A percentile compares a stretch with the other conserved stretches of the same genome.
Evolutionary conservation across 2,888 invertebrate species (phyloP).

Genomic region (Therioaphis trifolii): DNA sequence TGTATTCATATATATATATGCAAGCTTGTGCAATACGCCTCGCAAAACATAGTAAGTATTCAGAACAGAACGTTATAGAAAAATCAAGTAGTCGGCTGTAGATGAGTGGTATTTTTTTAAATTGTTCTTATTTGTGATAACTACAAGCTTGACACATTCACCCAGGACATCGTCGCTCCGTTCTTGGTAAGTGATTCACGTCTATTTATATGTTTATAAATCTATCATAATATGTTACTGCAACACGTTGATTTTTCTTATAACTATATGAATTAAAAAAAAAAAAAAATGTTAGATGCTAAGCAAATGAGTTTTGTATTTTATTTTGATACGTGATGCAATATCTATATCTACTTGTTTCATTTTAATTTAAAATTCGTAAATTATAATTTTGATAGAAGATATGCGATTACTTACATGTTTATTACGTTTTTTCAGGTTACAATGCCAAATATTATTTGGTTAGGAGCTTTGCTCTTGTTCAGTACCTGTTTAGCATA

Average conservation of each 20-base stretch:
- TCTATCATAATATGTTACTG: no score
- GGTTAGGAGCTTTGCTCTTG: constrained; percentile 43
- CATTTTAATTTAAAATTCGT: neutral
- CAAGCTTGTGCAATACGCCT: neutral
- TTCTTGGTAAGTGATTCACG: constrained; percentile 29
- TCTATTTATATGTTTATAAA: neutral
- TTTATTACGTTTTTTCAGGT: neutral
- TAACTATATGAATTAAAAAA: neutral
- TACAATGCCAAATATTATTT: constrained; percentile 27
- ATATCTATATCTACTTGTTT: no score
- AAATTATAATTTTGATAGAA: neutral
- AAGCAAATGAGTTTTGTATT: no score
- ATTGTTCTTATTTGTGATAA: neutral
- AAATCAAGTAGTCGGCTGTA: constrained; percentile 5
- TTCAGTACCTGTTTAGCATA: neutral
- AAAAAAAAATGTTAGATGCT: no score
- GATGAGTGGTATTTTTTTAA: neutral
- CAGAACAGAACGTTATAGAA: constrained; percentile 27
- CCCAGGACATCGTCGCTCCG: neutral
- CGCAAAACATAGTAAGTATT: constrained; percentile 21
- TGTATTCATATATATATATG: constrained; percentile 25
- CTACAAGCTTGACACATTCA: neutral
- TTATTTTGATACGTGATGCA: no score
- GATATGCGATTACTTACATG: neutral
- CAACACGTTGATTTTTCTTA: no score